Conservation (phyloP, 2,888 invertebrate species). For the Melangyna quadrimaculata region DNA sequence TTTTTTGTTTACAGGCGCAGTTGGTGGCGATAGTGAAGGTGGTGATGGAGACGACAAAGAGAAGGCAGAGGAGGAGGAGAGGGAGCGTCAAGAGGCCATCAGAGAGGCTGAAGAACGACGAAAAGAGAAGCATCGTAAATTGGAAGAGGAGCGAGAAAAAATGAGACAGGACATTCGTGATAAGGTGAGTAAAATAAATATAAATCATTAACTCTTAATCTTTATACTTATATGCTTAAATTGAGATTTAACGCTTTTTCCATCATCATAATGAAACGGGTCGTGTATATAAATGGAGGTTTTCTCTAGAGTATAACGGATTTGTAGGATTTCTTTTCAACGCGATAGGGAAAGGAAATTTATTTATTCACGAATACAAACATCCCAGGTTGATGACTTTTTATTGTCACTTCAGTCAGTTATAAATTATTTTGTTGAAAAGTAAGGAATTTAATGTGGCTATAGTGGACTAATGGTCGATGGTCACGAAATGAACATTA, state of each 20-base stretch:
- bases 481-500: background rate
- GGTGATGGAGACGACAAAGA: slow-evolving; percentile 97
- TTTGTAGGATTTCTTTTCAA: too few relatives aligned
- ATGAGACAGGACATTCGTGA: slow-evolving; percentile 99
- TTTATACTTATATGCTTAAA: too few relatives aligned
- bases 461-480: background rate
- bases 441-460: background rate
- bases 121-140: slow-evolving; percentile 99
- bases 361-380: background rate
- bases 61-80: slow-evolving; percentile 98
- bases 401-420: too few relatives aligned
- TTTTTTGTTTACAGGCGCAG: slow-evolving; percentile 86
- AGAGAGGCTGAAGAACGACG: slow-evolving; percentile 98
- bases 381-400: too few relatives aligned
- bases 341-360: background rate
- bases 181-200: slow-evolving; percentile 87
- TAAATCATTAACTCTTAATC: background rate
- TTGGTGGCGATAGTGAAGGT: slow-evolving; percentile 91
- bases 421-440: background rate
- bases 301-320: too few relatives aligned
- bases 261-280: too few relatives aligned
- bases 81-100: slow-evolving; percentile 98
- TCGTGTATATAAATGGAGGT: background rate
- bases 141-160: slow-evolving; percentile 99
- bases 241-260: background rate